Percentiles rank a stretch among this genome's conserved stretches.
These are phyloP conservation scores for Neosilurus hyrtlii DNA, from an alignment of 2,797 vertebrate species.

Conservation along the genomic window DNA sequence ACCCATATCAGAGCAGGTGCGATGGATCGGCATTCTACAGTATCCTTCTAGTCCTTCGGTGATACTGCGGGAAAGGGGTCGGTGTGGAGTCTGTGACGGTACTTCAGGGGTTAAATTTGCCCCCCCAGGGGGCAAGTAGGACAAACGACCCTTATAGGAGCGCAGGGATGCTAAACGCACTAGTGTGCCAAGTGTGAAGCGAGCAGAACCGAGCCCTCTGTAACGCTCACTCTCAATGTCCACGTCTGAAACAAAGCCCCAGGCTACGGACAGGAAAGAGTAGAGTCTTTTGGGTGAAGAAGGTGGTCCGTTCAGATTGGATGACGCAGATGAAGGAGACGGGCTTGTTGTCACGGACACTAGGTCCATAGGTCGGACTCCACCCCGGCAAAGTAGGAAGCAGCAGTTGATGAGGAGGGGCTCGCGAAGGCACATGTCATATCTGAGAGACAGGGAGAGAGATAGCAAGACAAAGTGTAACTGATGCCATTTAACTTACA, in stretches of 20 bases:
- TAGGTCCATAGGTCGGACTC: conserved; percentile 82
- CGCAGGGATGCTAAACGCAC: conserved; percentile 84
- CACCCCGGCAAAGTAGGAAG: conserved; percentile 86
- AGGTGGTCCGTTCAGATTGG: conserved; percentile 61
- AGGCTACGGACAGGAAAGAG: conserved; percentile 91
- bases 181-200: conserved; percentile 86
- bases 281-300: conserved; percentile 75
- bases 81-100: conserved; percentile 68
- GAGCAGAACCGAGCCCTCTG: conserved; percentile 83
- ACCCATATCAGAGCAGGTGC: conserved; percentile 85
- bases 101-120: conserved; percentile 62
- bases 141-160: conserved; percentile 87
- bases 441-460: conserved; percentile 67
- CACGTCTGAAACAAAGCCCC: conserved; percentile 92
- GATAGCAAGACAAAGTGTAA: not conserved
- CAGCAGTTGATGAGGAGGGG: conserved; percentile 88
- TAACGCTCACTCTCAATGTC: conserved; percentile 93
- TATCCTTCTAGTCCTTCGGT: conserved; percentile 77
- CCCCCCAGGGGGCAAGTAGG: conserved; percentile 81
- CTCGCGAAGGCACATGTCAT: conserved; percentile 85
- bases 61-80: conserved; percentile 79
- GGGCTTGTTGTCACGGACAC: conserved; percentile 85
- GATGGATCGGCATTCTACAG: conserved; percentile 74
- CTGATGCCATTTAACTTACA: not conserved
- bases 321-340: conserved; percentile 56